These are phyloP conservation scores for Heterotis niloticus DNA, from an alignment of 2,113 vertebrate species.

Conservation along the genomic window DNA sequence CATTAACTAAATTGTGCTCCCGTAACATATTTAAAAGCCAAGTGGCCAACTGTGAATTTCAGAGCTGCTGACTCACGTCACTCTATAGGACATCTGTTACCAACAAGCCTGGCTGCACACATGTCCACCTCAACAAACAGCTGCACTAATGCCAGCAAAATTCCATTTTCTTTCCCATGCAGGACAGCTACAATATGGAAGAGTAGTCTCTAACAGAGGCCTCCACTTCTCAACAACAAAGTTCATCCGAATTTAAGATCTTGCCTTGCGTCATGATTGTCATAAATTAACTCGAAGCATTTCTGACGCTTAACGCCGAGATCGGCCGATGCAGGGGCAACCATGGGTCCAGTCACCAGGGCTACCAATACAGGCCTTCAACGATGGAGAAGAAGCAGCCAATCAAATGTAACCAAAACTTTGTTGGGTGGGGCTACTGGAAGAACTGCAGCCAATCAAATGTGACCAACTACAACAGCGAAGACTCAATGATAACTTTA, in stretches of 20 bases:
- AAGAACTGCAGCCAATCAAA: neutral
- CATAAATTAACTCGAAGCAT: conserved; percentile 5
- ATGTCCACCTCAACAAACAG: neutral
- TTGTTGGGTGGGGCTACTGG: no score
- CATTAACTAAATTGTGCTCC: neutral
- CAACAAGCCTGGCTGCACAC: neutral
- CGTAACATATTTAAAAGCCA: neutral
- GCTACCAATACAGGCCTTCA: neutral
- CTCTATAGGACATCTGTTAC: conserved; percentile 9
- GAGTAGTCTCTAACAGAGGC: neutral
- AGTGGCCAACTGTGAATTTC: neutral
- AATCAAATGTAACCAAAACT: neutral
- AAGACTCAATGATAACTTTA: no score
- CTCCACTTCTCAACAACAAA: neutral
- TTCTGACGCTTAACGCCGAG: neutral
- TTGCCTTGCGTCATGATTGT: conserved; percentile 7
- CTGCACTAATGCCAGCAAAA: neutral
- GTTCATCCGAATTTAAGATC: neutral
- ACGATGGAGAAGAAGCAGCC: conserved; percentile 19
- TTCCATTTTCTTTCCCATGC: neutral
- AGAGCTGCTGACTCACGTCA: conserved; percentile 10
- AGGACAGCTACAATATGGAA: neutral
- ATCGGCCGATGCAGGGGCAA: neutral
- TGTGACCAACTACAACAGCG: no score
- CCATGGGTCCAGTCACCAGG: neutral